Conservation (phyloP, 2,888 invertebrate genomes). For the Apeira syringaria region DNA sequence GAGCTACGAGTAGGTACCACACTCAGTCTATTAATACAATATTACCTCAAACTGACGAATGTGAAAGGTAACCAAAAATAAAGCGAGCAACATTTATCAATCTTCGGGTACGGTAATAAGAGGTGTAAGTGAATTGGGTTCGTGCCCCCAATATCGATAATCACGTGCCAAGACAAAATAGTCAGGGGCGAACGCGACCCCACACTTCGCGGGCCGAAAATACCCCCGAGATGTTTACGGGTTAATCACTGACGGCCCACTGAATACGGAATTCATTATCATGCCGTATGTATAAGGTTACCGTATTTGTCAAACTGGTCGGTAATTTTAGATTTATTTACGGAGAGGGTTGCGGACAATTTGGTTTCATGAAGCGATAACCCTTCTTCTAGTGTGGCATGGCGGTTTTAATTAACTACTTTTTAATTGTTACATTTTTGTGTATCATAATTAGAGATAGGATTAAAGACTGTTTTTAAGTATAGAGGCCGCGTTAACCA, state of each 20-base stretch:
- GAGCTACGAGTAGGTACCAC: too few relatives aligned
- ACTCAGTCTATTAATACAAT: not conserved
- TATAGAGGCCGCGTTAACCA: too few relatives aligned
- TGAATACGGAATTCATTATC: conserved; percentile 51
- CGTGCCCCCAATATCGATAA: conserved; percentile 70
- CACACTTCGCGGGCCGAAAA: conserved; percentile 55
- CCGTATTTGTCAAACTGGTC: conserved; percentile 31
- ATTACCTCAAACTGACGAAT: conserved; percentile 5
- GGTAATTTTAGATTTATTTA: conserved; percentile 28
- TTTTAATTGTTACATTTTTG: not conserved
- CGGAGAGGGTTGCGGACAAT: conserved; percentile 25
- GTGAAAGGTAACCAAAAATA: conserved; percentile 17
- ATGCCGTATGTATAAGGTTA: conserved; percentile 41
- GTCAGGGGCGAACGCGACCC: conserved; percentile 57
- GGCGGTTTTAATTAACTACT: conserved; percentile 12
- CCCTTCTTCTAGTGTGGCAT: conserved; percentile 1
- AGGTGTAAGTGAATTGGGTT: conserved; percentile 68
- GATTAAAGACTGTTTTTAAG: too few relatives aligned
- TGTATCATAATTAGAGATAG: too few relatives aligned
- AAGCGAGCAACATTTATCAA: conserved; percentile 48
- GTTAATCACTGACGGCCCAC: conserved; percentile 60
- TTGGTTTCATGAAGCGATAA: conserved; percentile 23
- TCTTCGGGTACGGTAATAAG: conserved; percentile 58
- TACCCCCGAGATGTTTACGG: conserved; percentile 66
- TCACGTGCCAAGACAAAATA: conserved; percentile 63